Conservation (phyloP, 1,140 invertebrate genomes). For the Camponotus pennsylvanicus region DNA sequence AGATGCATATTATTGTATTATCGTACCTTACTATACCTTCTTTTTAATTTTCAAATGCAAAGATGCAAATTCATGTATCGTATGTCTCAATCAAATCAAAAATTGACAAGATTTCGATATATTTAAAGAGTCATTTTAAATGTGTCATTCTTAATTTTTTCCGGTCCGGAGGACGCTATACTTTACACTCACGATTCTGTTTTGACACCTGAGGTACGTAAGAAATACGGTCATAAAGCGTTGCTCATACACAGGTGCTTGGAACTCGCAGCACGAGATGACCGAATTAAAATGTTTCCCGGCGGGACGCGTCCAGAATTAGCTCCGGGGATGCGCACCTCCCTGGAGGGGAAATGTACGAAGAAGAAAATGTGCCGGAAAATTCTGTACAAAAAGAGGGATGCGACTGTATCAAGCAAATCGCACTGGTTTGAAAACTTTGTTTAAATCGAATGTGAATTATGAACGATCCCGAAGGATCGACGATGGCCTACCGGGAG, state of each 20-base stretch:
- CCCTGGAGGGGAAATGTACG: not conserved
- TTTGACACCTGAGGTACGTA: constrained; percentile 21
- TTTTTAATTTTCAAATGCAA: not conserved
- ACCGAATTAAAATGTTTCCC: constrained; percentile 75
- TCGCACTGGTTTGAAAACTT: constrained; percentile 72
- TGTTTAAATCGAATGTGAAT: constrained; percentile 75
- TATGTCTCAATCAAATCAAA: not conserved
- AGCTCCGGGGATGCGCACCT: constrained; percentile 29
- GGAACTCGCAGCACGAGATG: constrained; percentile 28
- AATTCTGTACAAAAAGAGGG: constrained; percentile 44
- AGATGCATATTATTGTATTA: not conserved
- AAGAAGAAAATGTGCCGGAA: not conserved
- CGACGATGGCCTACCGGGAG: constrained; percentile 57
- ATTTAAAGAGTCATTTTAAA: not conserved
- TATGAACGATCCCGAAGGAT: constrained; percentile 69
- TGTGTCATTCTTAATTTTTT: constrained; percentile 15
- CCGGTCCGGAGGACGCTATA: not conserved
- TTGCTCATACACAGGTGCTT: not conserved
- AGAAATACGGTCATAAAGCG: constrained; percentile 27
- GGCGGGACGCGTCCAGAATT: constrained; percentile 49
- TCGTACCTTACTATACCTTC: too few species aligned
- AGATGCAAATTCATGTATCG: not conserved
- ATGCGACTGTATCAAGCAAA: constrained; percentile 70
- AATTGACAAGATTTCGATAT: not conserved
- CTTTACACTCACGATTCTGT: not conserved